Conservation (phyloP, 2,797 vertebrate genomes). For the Paratrypauchen microcephalus region DNA sequence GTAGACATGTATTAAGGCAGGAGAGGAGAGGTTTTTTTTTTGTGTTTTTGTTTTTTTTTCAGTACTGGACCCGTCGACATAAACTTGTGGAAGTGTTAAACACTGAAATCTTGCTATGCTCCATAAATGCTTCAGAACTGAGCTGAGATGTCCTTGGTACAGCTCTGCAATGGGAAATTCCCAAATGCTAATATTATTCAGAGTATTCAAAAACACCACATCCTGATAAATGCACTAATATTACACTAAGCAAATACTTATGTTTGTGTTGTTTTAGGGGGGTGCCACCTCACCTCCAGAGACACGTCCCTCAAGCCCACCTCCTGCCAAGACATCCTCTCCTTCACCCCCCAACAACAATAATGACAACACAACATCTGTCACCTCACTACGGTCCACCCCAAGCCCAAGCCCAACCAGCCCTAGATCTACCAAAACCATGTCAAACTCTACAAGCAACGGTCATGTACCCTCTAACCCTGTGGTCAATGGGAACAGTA, state of each 20-base stretch:
- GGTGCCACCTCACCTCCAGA: constrained; percentile 60
- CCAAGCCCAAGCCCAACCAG: constrained; percentile 62
- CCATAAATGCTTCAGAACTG: no score
- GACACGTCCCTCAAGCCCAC: constrained; percentile 53
- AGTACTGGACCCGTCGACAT: no score
- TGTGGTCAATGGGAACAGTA: constrained; percentile 82
- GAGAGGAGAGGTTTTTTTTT: no score
- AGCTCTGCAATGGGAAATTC: no score
- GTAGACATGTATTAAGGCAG: no score
- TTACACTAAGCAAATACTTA: background rate
- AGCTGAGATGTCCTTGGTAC: no score
- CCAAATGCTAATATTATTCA: no score
- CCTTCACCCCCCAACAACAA: constrained; percentile 37
- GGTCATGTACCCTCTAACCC: constrained; percentile 71
- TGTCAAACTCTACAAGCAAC: constrained; percentile 60
- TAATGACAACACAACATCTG: constrained; percentile 20
- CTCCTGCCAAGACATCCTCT: constrained; percentile 45
- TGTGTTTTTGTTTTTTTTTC: no score
- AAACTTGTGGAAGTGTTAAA: no score
- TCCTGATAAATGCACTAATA: background rate
- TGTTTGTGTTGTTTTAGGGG: constrained; percentile 51
- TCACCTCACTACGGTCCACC: constrained; percentile 48
- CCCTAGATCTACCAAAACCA: constrained; percentile 55
- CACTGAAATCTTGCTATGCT: no score
- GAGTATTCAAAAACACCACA: no score